Conservation (phyloP, 2,113 vertebrate genomes). For the Anseranas semipalmata region DNA sequence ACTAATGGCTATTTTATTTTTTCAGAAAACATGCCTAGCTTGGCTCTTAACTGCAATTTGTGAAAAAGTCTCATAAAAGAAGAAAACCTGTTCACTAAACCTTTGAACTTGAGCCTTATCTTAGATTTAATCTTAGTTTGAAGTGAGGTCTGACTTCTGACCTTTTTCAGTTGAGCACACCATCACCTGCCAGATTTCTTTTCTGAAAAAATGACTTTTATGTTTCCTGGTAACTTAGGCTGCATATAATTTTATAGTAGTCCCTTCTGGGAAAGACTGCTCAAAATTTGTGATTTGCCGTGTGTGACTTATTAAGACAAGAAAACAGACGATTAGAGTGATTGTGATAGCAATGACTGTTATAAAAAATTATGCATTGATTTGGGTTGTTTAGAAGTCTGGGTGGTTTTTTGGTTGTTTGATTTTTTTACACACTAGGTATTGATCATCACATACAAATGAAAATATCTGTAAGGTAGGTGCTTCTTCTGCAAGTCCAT, state of each 20-base stretch:
- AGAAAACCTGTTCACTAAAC: neutral
- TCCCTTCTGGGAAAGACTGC: neutral
- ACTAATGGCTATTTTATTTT: slow-evolving; percentile 1
- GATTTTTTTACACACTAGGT: neutral
- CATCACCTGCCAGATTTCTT: neutral
- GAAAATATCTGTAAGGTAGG: neutral
- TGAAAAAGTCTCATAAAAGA: neutral
- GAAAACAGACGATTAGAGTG: neutral
- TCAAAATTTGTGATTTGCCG: neutral
- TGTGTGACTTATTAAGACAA: neutral
- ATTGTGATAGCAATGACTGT: neutral
- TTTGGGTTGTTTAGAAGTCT: neutral
- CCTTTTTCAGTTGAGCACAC: neutral
- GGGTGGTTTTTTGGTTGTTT: neutral
- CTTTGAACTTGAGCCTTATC: slow-evolving; percentile 31
- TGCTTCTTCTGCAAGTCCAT: neutral
- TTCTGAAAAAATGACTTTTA: neutral
- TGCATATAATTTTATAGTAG: neutral
- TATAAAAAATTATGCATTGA: neutral
- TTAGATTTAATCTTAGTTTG: neutral
- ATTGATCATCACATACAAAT: neutral
- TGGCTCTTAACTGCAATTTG: neutral
- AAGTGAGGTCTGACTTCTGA: neutral
- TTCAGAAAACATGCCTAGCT: slow-evolving; percentile 13
- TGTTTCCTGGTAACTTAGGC: neutral